These are phyloP conservation scores for Zelleria hepariella DNA, from an alignment of 2,888 invertebrate species.

Conservation along the genomic window DNA sequence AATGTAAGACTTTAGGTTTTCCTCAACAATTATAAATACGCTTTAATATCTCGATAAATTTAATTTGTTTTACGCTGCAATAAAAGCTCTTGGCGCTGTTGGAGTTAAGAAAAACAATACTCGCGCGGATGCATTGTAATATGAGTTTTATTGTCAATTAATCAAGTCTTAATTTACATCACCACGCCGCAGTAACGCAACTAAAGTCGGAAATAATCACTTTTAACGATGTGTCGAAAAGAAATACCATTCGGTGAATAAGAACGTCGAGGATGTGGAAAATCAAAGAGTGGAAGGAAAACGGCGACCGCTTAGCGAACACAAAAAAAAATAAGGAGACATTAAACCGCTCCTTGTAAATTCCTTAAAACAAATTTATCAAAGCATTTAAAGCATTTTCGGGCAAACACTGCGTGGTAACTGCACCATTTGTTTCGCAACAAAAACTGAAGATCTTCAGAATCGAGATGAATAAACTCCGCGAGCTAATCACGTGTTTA, in stretches of 20 bases:
- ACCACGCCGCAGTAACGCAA: slow-evolving; percentile 33
- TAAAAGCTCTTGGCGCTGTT: slow-evolving; percentile 29
- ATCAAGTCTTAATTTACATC: slow-evolving; percentile 40
- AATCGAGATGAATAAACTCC: slow-evolving; percentile 6
- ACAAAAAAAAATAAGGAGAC: slow-evolving; percentile 57
- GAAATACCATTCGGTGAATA: slow-evolving; percentile 20
- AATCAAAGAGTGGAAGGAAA: neutral
- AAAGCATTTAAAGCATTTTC: neutral
- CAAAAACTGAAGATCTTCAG: slow-evolving; percentile 6
- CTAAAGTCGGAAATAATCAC: slow-evolving; percentile 26
- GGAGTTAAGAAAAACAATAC: slow-evolving; percentile 37
- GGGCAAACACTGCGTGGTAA: neutral
- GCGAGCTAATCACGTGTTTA: slow-evolving; percentile 11
- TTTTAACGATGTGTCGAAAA: slow-evolving; percentile 13
- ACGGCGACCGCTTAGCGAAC: slow-evolving; percentile 37
- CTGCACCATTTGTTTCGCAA: slow-evolving; percentile 9
- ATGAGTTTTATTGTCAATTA: slow-evolving; percentile 48
- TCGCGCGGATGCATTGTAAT: slow-evolving; percentile 30
- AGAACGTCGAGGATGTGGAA: slow-evolving; percentile 4
- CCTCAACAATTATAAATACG: slow-evolving; percentile 22
- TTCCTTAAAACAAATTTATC: slow-evolving; percentile 19
- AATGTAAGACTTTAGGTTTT: neutral
- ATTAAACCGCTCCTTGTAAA: slow-evolving; percentile 46
- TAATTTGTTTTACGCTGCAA: slow-evolving; percentile 48
- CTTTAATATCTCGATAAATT: slow-evolving; percentile 52